These are phyloP conservation scores for Poecilia latipinna DNA, from an alignment of 2,113 vertebrate genomes.

Conservation along the genomic window DNA sequence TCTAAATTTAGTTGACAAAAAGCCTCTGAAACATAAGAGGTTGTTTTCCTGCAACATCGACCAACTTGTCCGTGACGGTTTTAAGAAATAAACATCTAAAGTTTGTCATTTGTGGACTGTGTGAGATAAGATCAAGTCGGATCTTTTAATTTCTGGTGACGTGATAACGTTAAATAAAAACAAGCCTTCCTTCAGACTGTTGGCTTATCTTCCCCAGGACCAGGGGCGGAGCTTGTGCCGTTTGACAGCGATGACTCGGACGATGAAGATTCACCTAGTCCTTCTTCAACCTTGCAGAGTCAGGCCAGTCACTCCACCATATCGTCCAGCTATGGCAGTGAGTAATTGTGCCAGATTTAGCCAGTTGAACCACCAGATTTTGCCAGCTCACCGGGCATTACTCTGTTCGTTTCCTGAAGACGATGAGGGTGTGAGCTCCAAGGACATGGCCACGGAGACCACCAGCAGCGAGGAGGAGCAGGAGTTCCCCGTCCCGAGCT, in stretches of 20 bases:
- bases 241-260: constrained; percentile 97
- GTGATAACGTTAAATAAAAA: too few relatives aligned
- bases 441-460: constrained; percentile 89
- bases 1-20: neutral
- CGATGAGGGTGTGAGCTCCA: constrained; percentile 90
- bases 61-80: neutral
- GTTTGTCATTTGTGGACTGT: neutral
- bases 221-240: constrained; percentile 88
- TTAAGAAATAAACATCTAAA: neutral
- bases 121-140: too few relatives aligned
- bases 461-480: constrained; percentile 98
- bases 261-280: constrained; percentile 95
- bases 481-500: constrained; percentile 84
- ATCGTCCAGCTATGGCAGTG: constrained; percentile 95
- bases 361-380: neutral
- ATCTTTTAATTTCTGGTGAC: neutral
- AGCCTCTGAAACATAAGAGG: neutral
- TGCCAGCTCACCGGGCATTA: neutral
- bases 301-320: constrained; percentile 97
- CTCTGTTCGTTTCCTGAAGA: constrained; percentile 71
- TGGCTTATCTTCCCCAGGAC: constrained; percentile 15
- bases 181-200: neutral
- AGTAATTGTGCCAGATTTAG: constrained; percentile 65
- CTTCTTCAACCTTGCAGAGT: constrained; percentile 95
- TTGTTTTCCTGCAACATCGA: neutral